Conservation (phyloP, 2,113 vertebrate species). For the Megalops atlanticus region DNA sequence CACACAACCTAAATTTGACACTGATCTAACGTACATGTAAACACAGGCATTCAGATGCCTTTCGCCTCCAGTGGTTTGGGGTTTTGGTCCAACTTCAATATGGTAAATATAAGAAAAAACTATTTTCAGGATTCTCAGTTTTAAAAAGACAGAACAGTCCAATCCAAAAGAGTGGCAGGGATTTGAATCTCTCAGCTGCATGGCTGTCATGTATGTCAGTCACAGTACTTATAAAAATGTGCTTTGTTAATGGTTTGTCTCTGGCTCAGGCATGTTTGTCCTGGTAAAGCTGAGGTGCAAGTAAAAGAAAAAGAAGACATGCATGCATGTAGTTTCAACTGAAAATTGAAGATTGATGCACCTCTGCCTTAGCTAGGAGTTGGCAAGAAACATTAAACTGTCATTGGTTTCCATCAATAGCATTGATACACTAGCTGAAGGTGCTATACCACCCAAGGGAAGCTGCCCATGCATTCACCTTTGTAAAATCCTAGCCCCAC, state of each 20-base stretch:
- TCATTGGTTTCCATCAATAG: too few species aligned
- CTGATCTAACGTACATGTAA: background rate
- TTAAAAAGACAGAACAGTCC: background rate
- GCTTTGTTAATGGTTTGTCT: background rate
- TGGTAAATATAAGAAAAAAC: background rate
- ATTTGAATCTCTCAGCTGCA: background rate
- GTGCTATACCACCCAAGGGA: too few species aligned
- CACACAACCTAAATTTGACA: background rate
- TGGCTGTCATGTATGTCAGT: background rate
- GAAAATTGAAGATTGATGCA: too few species aligned
- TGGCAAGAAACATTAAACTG: too few species aligned
- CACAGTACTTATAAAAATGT: slow-evolving; percentile 6
- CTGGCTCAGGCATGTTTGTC: background rate
- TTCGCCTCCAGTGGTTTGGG: background rate
- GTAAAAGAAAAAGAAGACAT: background rate
- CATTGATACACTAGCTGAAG: too few species aligned
- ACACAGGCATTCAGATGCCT: background rate
- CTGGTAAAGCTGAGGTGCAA: background rate
- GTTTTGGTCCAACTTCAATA: slow-evolving; percentile 4
- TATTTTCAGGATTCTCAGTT: background rate
- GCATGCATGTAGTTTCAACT: background rate
- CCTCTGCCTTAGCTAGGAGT: too few species aligned
- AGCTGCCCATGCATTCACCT: too few species aligned
- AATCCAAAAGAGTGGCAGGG: background rate
- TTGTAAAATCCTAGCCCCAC: too few species aligned